A percentile compares a stretch with the other conserved stretches of the same genome.
Conservation (phyloP, 2,888 invertebrate genomes). For the Acanthosepion lycidas region DNA sequence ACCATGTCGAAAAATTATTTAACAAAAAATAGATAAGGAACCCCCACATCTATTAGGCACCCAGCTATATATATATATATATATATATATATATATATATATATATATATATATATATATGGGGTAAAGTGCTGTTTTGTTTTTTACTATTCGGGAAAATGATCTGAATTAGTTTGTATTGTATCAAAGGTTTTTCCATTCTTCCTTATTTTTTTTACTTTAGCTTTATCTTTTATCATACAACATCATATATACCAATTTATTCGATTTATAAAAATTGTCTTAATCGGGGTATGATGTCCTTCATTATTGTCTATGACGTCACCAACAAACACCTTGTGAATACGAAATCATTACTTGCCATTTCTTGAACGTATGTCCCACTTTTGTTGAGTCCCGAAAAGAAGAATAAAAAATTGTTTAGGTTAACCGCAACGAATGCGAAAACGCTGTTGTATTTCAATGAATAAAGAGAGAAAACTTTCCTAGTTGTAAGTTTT, state of each 20-base stretch:
- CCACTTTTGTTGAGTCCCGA: neutral
- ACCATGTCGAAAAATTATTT: too few relatives aligned
- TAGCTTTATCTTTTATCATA: too few relatives aligned
- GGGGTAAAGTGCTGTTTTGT: neutral
- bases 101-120: too few relatives aligned
- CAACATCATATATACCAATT: neutral
- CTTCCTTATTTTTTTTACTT: neutral
- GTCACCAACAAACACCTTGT: neutral
- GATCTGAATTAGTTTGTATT: neutral
- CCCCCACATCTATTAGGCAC: too few relatives aligned
- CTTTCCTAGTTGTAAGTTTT: too few relatives aligned
- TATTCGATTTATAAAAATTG: neutral
- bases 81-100: too few relatives aligned
- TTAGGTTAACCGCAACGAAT: too few relatives aligned
- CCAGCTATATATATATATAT: neutral
- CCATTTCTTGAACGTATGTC: neutral
- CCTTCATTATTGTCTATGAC: neutral
- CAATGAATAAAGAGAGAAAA: too few relatives aligned
- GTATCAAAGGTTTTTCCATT: neutral
- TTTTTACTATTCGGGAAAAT: neutral
- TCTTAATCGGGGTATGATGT: neutral
- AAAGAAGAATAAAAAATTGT: too few relatives aligned
- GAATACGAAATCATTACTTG: neutral
- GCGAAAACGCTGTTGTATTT: too few relatives aligned
- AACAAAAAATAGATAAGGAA: too few relatives aligned